These are phyloP conservation scores for Siniperca undulata DNA, from an alignment of 2,797 vertebrate species.

Conservation along the genomic window DNA sequence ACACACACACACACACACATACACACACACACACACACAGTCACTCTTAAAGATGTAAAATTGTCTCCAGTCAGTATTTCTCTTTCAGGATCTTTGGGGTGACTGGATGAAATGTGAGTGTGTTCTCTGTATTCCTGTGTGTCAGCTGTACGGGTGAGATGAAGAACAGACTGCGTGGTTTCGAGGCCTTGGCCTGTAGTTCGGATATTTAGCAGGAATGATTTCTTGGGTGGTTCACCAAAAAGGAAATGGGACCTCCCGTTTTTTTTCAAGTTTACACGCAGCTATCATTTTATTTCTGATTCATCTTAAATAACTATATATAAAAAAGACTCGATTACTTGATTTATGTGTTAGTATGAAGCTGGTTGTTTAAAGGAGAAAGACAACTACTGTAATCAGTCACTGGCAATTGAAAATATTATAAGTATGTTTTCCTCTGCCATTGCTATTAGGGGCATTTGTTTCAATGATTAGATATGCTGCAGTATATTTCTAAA, in stretches of 20 bases:
- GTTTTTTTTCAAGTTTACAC: conserved; percentile 56
- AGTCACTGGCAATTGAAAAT: conserved; percentile 31
- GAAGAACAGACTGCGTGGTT: conserved; percentile 61
- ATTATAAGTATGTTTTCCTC: conserved; percentile 29
- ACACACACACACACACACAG: conserved; percentile 6
- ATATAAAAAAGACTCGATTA: conserved; percentile 26
- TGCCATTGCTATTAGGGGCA: conserved; percentile 17
- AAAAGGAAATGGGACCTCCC: conserved; percentile 50
- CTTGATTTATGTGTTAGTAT: conserved; percentile 44
- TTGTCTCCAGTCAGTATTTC: conserved; percentile 77
- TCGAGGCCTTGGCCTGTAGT: conserved; percentile 59
- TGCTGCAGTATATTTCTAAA: conserved; percentile 29
- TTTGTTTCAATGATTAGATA: conserved; percentile 31
- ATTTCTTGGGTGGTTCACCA: conserved; percentile 50
- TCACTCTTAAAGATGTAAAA: conserved; percentile 38
- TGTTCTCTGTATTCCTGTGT: conserved; percentile 60
- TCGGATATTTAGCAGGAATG: conserved; percentile 52
- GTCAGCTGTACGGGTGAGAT: conserved; percentile 47
- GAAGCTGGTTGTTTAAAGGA: conserved; percentile 33
- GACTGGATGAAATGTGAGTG: conserved; percentile 44
- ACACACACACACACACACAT: conserved; percentile 14
- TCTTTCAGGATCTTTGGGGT: conserved; percentile 35
- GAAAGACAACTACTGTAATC: conserved; percentile 28
- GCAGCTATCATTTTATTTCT: conserved; percentile 71
- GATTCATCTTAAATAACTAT: conserved; percentile 34